phyloP scores from a whole-genome alignment of 2,113 vertebrate species.

The Lycocorax pyrrhopterus region DNA sequence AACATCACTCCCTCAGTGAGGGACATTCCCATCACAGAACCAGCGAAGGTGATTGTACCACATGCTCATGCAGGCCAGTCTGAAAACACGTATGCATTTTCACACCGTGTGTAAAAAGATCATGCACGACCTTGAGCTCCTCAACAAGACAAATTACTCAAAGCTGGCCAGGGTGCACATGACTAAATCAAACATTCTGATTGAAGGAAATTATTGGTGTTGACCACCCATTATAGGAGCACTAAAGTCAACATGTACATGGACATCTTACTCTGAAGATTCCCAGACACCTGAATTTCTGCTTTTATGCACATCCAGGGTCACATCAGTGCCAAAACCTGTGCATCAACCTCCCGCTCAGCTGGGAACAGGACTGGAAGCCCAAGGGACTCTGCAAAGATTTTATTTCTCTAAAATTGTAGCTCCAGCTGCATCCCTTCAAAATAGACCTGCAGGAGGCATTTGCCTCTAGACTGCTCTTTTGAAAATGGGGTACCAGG shows the following conservation, averaged over 20 bases:
- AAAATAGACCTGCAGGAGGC: not conserved
- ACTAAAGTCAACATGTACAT: not conserved
- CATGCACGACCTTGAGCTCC: not conserved
- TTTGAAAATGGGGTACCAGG: not conserved
- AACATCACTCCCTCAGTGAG: not conserved
- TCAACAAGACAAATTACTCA: not conserved
- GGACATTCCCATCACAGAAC: not conserved
- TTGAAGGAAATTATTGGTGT: not conserved
- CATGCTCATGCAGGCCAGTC: not conserved
- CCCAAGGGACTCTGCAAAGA: not conserved
- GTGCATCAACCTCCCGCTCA: not conserved
- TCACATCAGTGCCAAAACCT: not conserved
- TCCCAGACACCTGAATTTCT: not conserved
- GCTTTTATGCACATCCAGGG: not conserved
- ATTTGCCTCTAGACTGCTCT: not conserved
- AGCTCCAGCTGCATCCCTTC: not conserved
- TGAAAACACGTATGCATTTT: not conserved
- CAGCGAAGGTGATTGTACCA: not conserved
- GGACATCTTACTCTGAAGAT: not conserved
- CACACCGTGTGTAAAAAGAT: rapidly evolving
- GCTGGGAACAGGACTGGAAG: not conserved
- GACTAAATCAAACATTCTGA: not conserved
- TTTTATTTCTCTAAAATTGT: not conserved
- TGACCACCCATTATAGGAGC: not conserved
- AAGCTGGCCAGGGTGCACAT: not conserved